These are phyloP conservation scores for Oryzias celebensis DNA, from an alignment of 2,113 vertebrate genomes.

Conservation along the genomic window DNA sequence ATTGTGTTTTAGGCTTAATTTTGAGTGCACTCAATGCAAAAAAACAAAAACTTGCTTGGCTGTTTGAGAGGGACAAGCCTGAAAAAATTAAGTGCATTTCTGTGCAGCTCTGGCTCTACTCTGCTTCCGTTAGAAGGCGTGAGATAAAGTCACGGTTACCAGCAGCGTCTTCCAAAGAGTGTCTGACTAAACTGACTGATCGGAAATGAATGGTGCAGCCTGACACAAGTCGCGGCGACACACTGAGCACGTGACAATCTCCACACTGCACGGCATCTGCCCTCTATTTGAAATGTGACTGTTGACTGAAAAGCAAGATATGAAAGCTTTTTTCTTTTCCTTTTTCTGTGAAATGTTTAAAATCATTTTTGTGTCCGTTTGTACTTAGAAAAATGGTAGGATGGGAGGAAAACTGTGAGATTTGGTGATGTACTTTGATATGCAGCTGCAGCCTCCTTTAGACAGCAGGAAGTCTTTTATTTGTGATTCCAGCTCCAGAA, in stretches of 20 bases:
- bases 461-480: not conserved
- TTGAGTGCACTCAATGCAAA: not conserved
- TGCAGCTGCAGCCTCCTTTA: too few relatives aligned
- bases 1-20: constrained; percentile 28
- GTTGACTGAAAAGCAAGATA: constrained; percentile 26
- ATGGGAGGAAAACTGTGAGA: too few relatives aligned
- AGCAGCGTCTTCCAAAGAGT: constrained; percentile 16
- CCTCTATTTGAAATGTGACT: constrained; percentile 41
- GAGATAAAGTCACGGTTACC: constrained; percentile 14
- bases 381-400: constrained; percentile 5
- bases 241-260: constrained; percentile 18
- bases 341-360: constrained; percentile 30
- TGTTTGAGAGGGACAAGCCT: constrained; percentile 1
- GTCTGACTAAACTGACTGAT: constrained; percentile 45
- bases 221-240: constrained; percentile 44
- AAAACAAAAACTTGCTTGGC: not conserved
- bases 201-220: constrained; percentile 25
- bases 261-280: constrained; percentile 21
- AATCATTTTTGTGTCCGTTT: constrained; percentile 19
- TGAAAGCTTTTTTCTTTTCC: constrained; percentile 19
- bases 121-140: not conserved
- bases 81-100: constrained; percentile 24
- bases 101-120: constrained; percentile 8
- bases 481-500: not conserved
- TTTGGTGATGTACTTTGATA: too few relatives aligned